These are phyloP conservation scores for Poecilia gillii DNA, from an alignment of 2,797 vertebrate genomes.

Conservation along the genomic window DNA sequence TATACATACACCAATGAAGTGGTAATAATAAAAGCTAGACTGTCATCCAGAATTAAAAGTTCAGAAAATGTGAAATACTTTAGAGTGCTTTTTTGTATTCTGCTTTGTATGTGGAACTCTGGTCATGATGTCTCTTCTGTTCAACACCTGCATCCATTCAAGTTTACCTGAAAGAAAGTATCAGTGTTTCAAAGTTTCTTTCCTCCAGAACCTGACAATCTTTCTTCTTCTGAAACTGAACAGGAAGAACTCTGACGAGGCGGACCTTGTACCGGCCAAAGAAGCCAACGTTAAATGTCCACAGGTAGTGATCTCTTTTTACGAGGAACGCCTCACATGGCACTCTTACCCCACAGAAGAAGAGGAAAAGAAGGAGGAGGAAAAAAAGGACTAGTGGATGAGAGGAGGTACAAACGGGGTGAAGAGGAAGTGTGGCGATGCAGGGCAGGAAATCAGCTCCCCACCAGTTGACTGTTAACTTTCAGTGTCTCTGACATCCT, in stretches of 20 bases:
- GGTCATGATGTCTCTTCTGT: background rate
- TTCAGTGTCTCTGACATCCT: conserved; percentile 32
- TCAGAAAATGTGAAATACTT: background rate
- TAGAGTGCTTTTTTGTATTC: background rate
- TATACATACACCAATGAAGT: background rate
- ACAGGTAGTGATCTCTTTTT: conserved; percentile 98
- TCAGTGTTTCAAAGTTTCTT: background rate
- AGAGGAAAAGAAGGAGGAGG: conserved; percentile 98
- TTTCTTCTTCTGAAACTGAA: background rate
- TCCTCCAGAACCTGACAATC: background rate
- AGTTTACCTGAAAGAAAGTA: background rate
- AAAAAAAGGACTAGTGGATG: conserved; percentile 85
- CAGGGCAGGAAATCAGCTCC: conserved; percentile 50
- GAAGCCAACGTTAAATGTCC: conserved; percentile 94
- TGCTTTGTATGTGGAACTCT: background rate
- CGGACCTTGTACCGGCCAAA: conserved; percentile 95
- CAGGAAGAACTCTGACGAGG: conserved; percentile 97
- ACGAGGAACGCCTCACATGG: conserved; percentile 97
- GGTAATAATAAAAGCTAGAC: background rate
- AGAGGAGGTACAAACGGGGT: background rate
- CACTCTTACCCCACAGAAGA: conserved; percentile 97
- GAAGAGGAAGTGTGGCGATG: conserved; percentile 10
- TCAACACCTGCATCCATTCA: background rate
- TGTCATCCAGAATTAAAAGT: background rate
- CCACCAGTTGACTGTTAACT: conserved; percentile 30